Evolutionary conservation across 2,888 invertebrate genomes (phyloP).

Genomic region (Pelosia muscerda): DNA sequence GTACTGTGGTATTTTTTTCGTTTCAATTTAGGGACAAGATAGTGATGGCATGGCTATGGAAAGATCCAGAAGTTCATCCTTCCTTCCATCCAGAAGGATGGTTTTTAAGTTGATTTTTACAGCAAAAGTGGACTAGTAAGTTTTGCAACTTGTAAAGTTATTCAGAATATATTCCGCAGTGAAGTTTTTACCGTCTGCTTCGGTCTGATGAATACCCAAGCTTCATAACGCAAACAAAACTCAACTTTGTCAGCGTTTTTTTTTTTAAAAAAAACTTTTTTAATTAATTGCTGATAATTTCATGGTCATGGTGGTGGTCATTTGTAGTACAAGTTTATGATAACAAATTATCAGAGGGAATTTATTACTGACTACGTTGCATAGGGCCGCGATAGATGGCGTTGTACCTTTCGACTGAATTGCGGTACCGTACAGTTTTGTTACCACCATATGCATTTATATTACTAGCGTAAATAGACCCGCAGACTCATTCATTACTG

Average conservation of each 20-base stretch:
- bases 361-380: neutral
- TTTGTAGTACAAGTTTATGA: neutral
- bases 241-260: neutral
- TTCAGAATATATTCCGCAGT: too few relatives aligned
- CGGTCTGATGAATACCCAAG: neutral
- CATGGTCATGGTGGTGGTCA: too few relatives aligned
- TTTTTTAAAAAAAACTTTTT: neutral
- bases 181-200: too few relatives aligned
- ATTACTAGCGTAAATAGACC: too few relatives aligned
- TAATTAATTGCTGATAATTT: neutral
- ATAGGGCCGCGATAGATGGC: neutral
- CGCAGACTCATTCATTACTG: too few relatives aligned
- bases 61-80: too few relatives aligned
- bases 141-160: neutral
- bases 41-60: neutral
- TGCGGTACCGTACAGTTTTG: too few relatives aligned
- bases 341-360: too few relatives aligned
- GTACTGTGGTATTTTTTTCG: constrained; percentile 34
- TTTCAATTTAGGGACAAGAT: neutral
- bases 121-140: too few relatives aligned
- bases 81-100: neutral
- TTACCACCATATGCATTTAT: too few relatives aligned
- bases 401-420: too few relatives aligned
- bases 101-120: neutral
- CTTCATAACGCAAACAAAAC: neutral